Evolutionary conservation across 2,113 vertebrate species (phyloP).

Genomic region (Pseudorectes ferrugineus): DNA sequence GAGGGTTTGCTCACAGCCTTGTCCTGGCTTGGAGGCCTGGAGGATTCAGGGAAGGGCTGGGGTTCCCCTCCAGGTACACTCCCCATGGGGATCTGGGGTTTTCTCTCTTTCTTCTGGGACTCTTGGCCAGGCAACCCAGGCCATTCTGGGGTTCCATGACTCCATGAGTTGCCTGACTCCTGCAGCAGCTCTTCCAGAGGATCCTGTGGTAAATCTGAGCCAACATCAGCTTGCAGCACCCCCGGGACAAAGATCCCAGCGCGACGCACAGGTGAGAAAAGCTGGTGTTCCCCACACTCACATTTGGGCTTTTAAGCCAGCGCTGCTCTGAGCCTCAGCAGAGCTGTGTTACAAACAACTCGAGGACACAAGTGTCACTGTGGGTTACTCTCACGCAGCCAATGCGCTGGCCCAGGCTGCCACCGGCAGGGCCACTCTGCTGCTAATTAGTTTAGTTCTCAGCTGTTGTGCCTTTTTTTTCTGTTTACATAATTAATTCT

Average conservation of each 20-base stretch:
- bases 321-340: neutral
- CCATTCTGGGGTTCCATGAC: neutral
- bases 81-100: neutral
- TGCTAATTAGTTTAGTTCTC: conserved; percentile 41
- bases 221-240: neutral
- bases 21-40: neutral
- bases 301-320: neutral
- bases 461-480: neutral
- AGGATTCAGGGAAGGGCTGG: neutral
- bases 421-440: neutral
- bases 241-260: neutral
- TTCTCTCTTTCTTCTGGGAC: neutral
- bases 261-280: rapidly evolving
- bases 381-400: neutral
- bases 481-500: conserved; percentile 66
- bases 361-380: neutral
- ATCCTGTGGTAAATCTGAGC: rapidly evolving
- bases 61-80: neutral
- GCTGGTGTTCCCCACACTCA: neutral
- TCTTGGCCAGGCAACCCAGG: neutral
- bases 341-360: neutral
- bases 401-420: neutral
- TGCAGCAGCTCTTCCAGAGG: neutral
- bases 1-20: neutral
- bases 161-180: neutral